Percentiles rank a stretch among this genome's conserved stretches.
These are phyloP conservation scores for Trichogramma evanescens DNA, from an alignment of 2,888 invertebrate genomes.

Conservation along the genomic window DNA sequence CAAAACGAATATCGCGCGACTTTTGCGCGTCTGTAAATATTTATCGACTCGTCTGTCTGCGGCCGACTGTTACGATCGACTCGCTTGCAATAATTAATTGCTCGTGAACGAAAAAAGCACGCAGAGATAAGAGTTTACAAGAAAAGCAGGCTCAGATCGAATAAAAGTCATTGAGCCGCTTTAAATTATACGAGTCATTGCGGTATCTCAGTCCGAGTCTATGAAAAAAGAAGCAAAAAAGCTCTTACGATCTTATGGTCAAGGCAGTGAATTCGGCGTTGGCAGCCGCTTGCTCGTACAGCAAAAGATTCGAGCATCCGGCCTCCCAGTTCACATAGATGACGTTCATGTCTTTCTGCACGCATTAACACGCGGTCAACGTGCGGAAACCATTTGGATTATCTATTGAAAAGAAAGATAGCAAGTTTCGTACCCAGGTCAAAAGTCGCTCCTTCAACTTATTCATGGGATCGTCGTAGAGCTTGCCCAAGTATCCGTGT, in stretches of 20 bases:
- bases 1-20: too few species aligned
- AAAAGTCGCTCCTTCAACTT: conserved; percentile 56
- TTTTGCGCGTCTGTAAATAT: too few species aligned
- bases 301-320: conserved; percentile 53
- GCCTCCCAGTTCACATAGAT: conserved; percentile 60
- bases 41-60: too few species aligned
- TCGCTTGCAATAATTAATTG: too few species aligned
- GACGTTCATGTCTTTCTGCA: conserved; percentile 56
- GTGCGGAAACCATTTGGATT: not conserved
- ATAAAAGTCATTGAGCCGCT: too few species aligned
- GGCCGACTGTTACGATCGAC: too few species aligned
- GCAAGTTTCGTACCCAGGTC: conserved; percentile 47
- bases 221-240: not conserved
- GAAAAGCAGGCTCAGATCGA: too few species aligned
- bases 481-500: conserved; percentile 59
- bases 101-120: too few species aligned
- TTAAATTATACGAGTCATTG: too few species aligned
- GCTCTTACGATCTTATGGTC: conserved; percentile 3
- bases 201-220: not conserved
- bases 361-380: not conserved
- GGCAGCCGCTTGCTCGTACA: conserved; percentile 57
- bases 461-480: conserved; percentile 54
- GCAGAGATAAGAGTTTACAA: too few species aligned
- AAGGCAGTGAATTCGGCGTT: conserved; percentile 52
- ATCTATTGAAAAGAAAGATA: too few species aligned